Percentiles rank a stretch among this genome's conserved stretches.
These are phyloP conservation scores for Cryptomyrus ogoouensis DNA, from an alignment of 2,113 vertebrate genomes.

Conservation along the genomic window DNA sequence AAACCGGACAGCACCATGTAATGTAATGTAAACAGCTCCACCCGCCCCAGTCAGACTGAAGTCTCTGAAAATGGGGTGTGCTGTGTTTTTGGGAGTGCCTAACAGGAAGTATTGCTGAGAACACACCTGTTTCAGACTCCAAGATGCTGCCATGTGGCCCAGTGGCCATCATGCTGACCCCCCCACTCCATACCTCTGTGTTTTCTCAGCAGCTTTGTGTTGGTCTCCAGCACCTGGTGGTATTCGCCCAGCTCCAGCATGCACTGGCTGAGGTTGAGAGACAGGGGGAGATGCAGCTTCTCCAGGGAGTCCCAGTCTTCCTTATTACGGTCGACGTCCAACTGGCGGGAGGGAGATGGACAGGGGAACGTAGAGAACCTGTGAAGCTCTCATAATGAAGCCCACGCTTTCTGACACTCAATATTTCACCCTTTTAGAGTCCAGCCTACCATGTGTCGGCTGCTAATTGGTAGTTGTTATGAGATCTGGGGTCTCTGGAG, in stretches of 20 bases:
- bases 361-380: background rate
- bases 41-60: background rate
- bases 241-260: conserved; percentile 74
- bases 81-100: background rate
- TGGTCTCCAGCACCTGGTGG: conserved; percentile 79
- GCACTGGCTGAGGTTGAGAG: conserved; percentile 89
- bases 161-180: background rate
- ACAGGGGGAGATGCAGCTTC: conserved; percentile 73
- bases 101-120: background rate
- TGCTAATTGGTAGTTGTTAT: background rate
- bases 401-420: background rate
- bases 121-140: background rate
- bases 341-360: background rate
- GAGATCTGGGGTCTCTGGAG: background rate
- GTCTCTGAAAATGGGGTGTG: background rate
- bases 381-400: conserved; percentile 1
- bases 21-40: background rate
- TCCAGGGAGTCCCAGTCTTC: conserved; percentile 84
- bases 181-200: conserved; percentile 65
- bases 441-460: background rate
- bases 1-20: background rate
- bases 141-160: background rate
- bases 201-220: conserved; percentile 69
- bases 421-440: background rate
- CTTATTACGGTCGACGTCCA: conserved; percentile 69